These are phyloP conservation scores for Drepana falcataria DNA, from an alignment of 2,888 invertebrate species.

Conservation along the genomic window DNA sequence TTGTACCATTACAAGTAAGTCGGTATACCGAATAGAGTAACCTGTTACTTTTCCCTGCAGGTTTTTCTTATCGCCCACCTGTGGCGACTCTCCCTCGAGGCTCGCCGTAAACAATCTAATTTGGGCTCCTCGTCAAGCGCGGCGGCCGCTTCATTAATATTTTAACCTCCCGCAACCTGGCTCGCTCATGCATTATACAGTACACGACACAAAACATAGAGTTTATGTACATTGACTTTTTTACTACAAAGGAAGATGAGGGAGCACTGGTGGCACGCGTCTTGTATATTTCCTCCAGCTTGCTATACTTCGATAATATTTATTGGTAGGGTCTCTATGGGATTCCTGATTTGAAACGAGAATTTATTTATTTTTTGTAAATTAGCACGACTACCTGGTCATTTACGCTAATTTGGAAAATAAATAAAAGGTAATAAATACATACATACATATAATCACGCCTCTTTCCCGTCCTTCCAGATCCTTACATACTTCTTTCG, in stretches of 20 bases:
- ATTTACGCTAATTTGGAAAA: too few relatives aligned
- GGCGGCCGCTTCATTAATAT: constrained; percentile 33
- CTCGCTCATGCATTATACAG: constrained; percentile 9
- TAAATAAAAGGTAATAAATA: too few relatives aligned
- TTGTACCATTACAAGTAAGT: too few relatives aligned
- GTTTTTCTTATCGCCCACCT: not conserved
- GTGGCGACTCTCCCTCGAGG: constrained; percentile 4
- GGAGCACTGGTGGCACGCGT: not conserved
- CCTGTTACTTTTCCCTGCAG: not conserved
- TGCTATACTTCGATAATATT: not conserved
- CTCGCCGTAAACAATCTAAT: constrained; percentile 34
- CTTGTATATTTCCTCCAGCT: not conserved
- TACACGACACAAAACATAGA: not conserved
- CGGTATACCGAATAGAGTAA: not conserved
- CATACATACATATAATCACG: too few relatives aligned
- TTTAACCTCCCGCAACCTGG: constrained; percentile 26
- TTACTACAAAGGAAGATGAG: not conserved
- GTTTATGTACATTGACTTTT: not conserved
- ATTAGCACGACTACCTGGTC: too few relatives aligned
- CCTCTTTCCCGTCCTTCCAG: too few relatives aligned
- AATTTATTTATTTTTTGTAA: too few relatives aligned
- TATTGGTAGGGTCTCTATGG: too few relatives aligned
- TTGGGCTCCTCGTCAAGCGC: constrained; percentile 32
- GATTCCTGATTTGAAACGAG: too few relatives aligned
- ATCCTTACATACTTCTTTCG: too few relatives aligned